These are phyloP conservation scores for Macroglossus sobrinus DNA, from an alignment of 2,113 vertebrate species.

Conservation along the genomic window DNA sequence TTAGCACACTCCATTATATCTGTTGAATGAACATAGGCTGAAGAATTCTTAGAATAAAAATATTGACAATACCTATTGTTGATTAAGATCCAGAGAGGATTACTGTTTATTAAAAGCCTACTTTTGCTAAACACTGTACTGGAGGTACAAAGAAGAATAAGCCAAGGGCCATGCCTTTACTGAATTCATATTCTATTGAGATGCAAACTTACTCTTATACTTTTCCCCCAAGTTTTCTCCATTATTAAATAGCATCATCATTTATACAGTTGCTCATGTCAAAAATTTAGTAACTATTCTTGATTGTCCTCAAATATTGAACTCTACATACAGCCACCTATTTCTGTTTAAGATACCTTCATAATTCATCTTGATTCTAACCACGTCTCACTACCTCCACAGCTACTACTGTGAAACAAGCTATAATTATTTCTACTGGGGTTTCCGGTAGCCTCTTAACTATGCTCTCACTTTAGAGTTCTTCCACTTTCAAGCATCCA, in stretches of 20 bases:
- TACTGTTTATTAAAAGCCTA: neutral
- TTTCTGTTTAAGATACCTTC: neutral
- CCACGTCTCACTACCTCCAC: neutral
- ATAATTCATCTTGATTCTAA: neutral
- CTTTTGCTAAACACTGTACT: neutral
- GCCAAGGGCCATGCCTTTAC: neutral
- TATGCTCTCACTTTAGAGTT: neutral
- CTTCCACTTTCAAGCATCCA: neutral
- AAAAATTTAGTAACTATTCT: neutral
- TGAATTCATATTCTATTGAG: neutral
- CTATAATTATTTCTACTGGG: neutral
- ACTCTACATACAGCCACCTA: neutral
- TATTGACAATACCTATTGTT: neutral
- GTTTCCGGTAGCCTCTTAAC: neutral
- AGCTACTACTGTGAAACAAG: neutral
- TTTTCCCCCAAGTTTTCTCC: neutral
- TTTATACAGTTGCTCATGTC: neutral
- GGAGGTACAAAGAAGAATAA: neutral
- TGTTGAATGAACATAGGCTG: neutral
- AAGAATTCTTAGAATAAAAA: neutral
- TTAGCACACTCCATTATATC: neutral
- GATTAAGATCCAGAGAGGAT: neutral
- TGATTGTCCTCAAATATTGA: neutral
- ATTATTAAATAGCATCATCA: neutral
- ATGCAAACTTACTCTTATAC: neutral